Base-by-base conservation (phyloP, 2,797 vertebrate genomes). In the Heteromormyrus szaboi region DNA sequence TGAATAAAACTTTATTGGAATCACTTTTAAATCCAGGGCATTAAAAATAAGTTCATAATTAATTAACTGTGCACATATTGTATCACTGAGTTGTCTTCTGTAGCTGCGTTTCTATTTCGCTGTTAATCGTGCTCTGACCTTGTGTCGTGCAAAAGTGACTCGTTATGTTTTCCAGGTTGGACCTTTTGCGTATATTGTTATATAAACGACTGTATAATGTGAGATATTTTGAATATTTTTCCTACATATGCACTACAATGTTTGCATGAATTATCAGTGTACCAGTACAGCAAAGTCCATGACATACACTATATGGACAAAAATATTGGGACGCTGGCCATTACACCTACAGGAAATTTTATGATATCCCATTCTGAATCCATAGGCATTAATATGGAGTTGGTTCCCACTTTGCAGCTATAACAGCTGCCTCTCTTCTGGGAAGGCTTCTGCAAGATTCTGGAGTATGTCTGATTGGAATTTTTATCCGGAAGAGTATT, bases 1-100 rank as follows among this genome's bases (percentile, higher is more conserved):
- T 51, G 81, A 41, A 68, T 68, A 48, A 48, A 89, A 53, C 62
- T 89, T 22, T 46, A 87, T 68, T 72, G 46, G 84, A 89, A 89
- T 86, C 88, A 56, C 54, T 62, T 85, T 85, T 85, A 65, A 85
- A 89, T 85, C 44, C 44, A 33, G n/a, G 41, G 56, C 41, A 68
- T 50, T 85, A 65, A 48, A 85, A 51, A 85, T 59, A 65, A 65
- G 6, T 33, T 59, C 44, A 62, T 84, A 50, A 83, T 88, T 84
- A 44, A 88, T 37, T 53, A 48, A 44, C 29, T 25, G 41, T 84
- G n/a, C 81, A 50, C 81, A 84, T 48, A 50, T 29, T 83, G 50
- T 88, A n/a, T 56, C 22, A 4, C 51, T 33, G 5, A 44, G 53
- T 25, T 86, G 11, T 84, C 4, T 33, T 53, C 9, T 41, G 53